These are phyloP conservation scores for Leptothorax acervorum DNA, from an alignment of 2,888 invertebrate genomes.

Conservation along the genomic window DNA sequence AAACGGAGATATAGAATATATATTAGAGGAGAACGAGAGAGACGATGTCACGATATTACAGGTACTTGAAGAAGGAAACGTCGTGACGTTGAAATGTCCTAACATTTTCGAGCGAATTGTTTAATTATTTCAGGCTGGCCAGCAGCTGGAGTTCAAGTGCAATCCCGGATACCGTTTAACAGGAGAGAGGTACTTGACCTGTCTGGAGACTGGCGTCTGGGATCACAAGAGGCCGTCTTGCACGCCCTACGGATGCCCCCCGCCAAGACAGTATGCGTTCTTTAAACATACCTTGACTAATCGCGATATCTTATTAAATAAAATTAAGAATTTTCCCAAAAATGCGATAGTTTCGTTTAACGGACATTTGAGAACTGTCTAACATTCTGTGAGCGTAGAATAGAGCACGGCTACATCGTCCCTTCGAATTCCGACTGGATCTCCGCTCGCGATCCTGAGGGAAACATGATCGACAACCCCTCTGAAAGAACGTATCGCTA, in stretches of 20 bases:
- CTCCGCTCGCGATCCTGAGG: not conserved
- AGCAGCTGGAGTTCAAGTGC: constrained; percentile 87
- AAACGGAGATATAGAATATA: constrained; percentile 83
- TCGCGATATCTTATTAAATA: not conserved
- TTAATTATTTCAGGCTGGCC: constrained; percentile 81
- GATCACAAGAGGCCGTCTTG: constrained; percentile 85
- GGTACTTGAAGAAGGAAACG: constrained; percentile 16
- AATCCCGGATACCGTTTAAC: constrained; percentile 84
- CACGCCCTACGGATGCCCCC: constrained; percentile 83
- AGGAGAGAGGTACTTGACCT: constrained; percentile 86
- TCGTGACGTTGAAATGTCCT: not conserved
- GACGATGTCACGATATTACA: constrained; percentile 80
- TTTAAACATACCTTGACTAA: not conserved
- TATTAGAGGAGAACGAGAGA: constrained; percentile 82
- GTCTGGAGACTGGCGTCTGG: constrained; percentile 87
- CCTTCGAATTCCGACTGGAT: constrained; percentile 23
- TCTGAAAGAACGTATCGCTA: constrained; percentile 62
- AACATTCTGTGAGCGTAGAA: constrained; percentile 59
- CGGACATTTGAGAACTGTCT: not conserved
- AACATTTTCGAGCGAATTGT: not conserved
- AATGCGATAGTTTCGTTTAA: not conserved
- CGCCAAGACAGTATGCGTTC: constrained; percentile 76
- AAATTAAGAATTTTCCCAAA: not conserved
- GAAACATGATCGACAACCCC: constrained; percentile 18
- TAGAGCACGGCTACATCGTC: constrained; percentile 69